A percentile compares a stretch with the other conserved stretches of the same genome.
Conservation (phyloP, 2,113 vertebrate genomes). For the Misgurnus anguillicaudatus region DNA sequence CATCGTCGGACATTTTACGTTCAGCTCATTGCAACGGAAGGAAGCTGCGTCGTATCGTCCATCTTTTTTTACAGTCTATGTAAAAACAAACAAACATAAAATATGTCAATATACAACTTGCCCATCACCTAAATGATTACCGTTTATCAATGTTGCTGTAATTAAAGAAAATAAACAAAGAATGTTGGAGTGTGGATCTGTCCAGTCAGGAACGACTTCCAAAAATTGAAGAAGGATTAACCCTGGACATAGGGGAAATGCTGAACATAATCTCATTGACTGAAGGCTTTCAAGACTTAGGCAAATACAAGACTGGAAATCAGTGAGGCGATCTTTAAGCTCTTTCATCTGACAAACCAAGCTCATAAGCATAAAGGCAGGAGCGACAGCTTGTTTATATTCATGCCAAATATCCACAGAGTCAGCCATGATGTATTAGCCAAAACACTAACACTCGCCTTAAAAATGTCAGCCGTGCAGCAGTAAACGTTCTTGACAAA, state of each 20-base stretch:
- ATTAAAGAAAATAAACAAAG: constrained; percentile 47
- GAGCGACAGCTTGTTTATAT: constrained; percentile 5
- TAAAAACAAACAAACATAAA: too few species aligned
- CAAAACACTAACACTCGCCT: neutral
- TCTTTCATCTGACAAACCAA: constrained; percentile 6
- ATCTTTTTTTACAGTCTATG: too few species aligned
- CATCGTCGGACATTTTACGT: too few species aligned
- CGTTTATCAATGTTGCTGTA: neutral
- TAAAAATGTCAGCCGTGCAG: neutral
- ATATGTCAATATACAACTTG: too few species aligned
- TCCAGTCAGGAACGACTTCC: constrained; percentile 54
- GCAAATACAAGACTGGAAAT: neutral
- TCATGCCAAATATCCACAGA: constrained; percentile 24
- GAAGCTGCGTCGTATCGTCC: too few species aligned
- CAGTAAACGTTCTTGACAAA: too few species aligned
- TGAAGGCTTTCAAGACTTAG: neutral
- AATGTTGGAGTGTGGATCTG: constrained; percentile 40
- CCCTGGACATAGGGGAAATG: neutral
- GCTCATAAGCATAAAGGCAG: neutral
- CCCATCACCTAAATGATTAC: too few species aligned
- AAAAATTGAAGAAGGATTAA: constrained; percentile 33
- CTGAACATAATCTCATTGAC: constrained; percentile 37
- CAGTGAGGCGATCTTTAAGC: neutral
- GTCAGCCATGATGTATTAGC: neutral
- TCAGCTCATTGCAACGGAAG: too few species aligned